Conservation (phyloP, 2,888 invertebrate species). For the Acronicta leporina region DNA sequence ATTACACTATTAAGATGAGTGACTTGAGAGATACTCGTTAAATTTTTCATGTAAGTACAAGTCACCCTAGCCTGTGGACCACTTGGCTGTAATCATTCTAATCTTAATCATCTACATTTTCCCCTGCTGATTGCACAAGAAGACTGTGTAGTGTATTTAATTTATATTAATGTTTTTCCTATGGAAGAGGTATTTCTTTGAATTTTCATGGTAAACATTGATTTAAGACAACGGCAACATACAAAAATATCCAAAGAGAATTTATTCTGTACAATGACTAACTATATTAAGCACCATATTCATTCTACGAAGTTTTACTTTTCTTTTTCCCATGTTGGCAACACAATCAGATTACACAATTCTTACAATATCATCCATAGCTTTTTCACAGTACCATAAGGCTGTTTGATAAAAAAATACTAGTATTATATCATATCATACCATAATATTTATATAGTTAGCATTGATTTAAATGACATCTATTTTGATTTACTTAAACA, state of each 20-base stretch:
- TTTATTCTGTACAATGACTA: slow-evolving; percentile 89
- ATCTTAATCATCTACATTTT: slow-evolving; percentile 47
- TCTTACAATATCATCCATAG: slow-evolving; percentile 56
- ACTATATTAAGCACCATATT: slow-evolving; percentile 88
- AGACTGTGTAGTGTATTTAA: slow-evolving; percentile 12
- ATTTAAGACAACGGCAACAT: slow-evolving; percentile 70
- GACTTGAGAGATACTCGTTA: slow-evolving; percentile 62
- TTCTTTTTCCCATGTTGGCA: slow-evolving; percentile 67
- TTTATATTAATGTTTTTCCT: slow-evolving; percentile 28
- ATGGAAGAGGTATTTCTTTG: slow-evolving; percentile 50
- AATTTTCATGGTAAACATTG: slow-evolving; percentile 51
- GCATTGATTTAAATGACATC: slow-evolving; percentile 51
- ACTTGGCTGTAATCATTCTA: slow-evolving; percentile 53
- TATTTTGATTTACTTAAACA: slow-evolving; percentile 48
- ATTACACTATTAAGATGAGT: slow-evolving; percentile 67
- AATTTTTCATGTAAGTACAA: slow-evolving; percentile 51
- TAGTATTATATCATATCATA: slow-evolving; percentile 48
- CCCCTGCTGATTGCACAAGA: slow-evolving; percentile 72
- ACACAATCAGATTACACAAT: slow-evolving; percentile 60
- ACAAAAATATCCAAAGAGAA: slow-evolving; percentile 84
- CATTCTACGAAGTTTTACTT: slow-evolving; percentile 73
- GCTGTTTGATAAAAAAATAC: slow-evolving; percentile 66
- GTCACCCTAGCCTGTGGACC: slow-evolving; percentile 59
- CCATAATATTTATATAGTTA: slow-evolving; percentile 45
- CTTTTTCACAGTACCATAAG: slow-evolving; percentile 70